Evolutionary conservation across 2,797 vertebrate genomes (phyloP).

Genomic region (Toxotes lorentzi): DNA sequence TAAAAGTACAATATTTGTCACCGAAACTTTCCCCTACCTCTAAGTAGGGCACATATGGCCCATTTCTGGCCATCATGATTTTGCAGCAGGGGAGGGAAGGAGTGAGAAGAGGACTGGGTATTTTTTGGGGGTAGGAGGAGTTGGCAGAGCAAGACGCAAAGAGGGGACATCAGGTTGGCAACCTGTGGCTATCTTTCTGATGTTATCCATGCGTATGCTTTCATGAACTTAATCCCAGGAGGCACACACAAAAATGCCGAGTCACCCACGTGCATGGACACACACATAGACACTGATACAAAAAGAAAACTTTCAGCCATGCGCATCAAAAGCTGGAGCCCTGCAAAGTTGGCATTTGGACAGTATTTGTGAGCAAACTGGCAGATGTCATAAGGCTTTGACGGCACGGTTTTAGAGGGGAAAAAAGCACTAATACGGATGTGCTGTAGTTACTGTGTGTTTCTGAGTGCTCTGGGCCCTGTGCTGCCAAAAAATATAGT

Average conservation of each 20-base stretch:
- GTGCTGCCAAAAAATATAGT: slow-evolving; percentile 72
- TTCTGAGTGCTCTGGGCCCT: slow-evolving; percentile 76
- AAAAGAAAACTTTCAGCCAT: slow-evolving; percentile 65
- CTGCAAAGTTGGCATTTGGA: slow-evolving; percentile 78
- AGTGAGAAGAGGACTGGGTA: not conserved
- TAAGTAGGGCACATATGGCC: slow-evolving; percentile 68
- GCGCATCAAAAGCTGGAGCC: slow-evolving; percentile 64
- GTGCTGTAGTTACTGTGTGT: slow-evolving; percentile 81
- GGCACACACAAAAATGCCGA: slow-evolving; percentile 45
- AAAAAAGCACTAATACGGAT: slow-evolving; percentile 78
- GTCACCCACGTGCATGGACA: slow-evolving; percentile 31
- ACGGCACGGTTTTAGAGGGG: slow-evolving; percentile 77
- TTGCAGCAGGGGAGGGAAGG: slow-evolving; percentile 36
- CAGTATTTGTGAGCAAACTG: slow-evolving; percentile 83
- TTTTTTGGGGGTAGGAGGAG: slow-evolving; percentile 25
- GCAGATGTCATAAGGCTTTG: slow-evolving; percentile 86
- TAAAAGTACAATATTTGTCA: not conserved
- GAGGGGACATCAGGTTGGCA: slow-evolving; percentile 75
- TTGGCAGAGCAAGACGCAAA: slow-evolving; percentile 51
- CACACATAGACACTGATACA: slow-evolving; percentile 52
- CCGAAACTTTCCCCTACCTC: slow-evolving; percentile 38
- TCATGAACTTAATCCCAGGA: slow-evolving; percentile 72
- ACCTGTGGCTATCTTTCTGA: slow-evolving; percentile 79
- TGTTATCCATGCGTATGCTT: slow-evolving; percentile 75
- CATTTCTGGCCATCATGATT: slow-evolving; percentile 52